Percentiles rank a stretch among this genome's conserved stretches.
These are phyloP conservation scores for Rhynchonycteris naso DNA, from an alignment of 2,797 vertebrate genomes.

Conservation along the genomic window DNA sequence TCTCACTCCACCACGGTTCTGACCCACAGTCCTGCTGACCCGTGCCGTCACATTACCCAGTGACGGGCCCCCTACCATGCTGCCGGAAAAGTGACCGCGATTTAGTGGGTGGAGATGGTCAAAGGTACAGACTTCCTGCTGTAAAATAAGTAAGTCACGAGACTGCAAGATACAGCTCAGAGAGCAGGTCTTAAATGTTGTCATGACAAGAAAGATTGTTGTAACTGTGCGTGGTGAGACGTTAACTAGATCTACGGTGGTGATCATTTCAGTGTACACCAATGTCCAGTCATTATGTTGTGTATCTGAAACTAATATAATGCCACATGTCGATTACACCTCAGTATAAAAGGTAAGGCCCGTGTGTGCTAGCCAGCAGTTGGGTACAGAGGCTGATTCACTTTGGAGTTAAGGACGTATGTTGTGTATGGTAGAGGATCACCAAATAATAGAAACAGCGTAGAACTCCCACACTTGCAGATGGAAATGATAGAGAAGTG, in stretches of 20 bases:
- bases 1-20: background rate
- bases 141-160: background rate
- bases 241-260: background rate
- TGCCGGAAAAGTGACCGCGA: background rate
- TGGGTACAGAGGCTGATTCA: background rate
- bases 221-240: background rate
- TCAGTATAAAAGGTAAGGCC: background rate
- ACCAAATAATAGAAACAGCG: no score
- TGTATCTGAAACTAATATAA: background rate
- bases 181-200: background rate
- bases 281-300: background rate
- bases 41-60: background rate
- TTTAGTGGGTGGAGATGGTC: background rate
- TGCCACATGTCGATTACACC: background rate
- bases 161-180: background rate
- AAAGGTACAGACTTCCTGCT: background rate
- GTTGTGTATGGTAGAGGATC: no score
- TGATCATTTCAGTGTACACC: background rate
- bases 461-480: no score
- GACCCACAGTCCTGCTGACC: background rate
- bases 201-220: background rate
- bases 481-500: no score
- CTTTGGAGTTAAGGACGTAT: background rate
- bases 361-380: background rate
- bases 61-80: background rate